Evolutionary conservation across 2,797 vertebrate genomes (phyloP).

Genomic region (Urosaurus nigricauda): DNA sequence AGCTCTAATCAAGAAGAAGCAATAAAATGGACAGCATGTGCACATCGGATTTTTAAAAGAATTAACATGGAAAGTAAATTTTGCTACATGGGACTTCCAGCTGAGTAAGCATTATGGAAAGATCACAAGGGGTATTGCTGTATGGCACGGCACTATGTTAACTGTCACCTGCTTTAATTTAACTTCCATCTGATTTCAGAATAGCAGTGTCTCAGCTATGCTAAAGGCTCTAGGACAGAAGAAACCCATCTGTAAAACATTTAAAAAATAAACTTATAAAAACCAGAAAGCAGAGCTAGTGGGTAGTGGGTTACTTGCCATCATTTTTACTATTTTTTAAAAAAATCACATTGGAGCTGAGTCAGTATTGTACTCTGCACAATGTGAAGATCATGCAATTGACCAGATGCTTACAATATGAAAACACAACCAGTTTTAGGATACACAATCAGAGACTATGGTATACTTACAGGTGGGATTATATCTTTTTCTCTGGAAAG

Average conservation of each 20-base stretch:
- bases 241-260: background rate
- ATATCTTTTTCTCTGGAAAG: background rate
- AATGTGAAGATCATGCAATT: background rate
- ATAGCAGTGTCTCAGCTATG: background rate
- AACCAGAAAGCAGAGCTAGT: background rate
- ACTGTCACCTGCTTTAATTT: background rate
- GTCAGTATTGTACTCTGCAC: background rate
- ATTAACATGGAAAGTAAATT: background rate
- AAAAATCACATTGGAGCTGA: background rate
- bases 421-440: background rate
- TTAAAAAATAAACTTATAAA: background rate
- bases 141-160: background rate
- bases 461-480: background rate
- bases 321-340: background rate
- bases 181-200: background rate
- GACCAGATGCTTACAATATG: background rate
- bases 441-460: background rate
- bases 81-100: background rate
- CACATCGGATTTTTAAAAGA: background rate
- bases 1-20: background rate
- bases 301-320: background rate
- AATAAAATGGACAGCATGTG: background rate
- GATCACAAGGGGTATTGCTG: background rate
- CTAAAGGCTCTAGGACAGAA: background rate
- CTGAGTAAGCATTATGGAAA: background rate